phyloP scores from a whole-genome alignment of 1,140 invertebrate genomes.

The Drosophila simulans region DNA sequence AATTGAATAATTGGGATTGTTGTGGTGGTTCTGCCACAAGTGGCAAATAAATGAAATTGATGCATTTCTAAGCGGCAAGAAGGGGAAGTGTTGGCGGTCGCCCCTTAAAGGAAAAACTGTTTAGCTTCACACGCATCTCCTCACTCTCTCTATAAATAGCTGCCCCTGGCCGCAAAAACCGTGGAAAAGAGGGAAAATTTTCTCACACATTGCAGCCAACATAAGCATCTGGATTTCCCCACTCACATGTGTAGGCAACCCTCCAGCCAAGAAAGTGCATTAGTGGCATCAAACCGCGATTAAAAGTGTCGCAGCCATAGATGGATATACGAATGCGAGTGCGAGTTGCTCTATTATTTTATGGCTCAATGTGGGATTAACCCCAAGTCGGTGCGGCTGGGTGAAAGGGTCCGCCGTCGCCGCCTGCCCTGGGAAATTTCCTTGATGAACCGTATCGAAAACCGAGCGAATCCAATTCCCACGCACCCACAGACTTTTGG shows the following conservation, averaged over 20 bases:
- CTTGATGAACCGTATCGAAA: conserved; percentile 55
- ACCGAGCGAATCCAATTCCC: conserved; percentile 55
- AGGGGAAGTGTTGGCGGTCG: conserved; percentile 11
- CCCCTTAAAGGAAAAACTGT: conserved; percentile 58
- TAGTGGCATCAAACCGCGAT: conserved; percentile 56
- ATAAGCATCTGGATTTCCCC: conserved; percentile 70
- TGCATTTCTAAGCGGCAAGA: conserved; percentile 56
- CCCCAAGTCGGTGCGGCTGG: conserved; percentile 21
- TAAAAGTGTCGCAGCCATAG: conserved; percentile 78
- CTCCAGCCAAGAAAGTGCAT: conserved; percentile 42
- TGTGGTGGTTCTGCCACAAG: conserved; percentile 65
- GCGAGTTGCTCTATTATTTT: conserved; percentile 48
- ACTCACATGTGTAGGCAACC: conserved; percentile 4
- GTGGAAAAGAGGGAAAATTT: conserved; percentile 56
- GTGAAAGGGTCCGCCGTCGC: conserved; percentile 16
- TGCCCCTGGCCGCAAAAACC: conserved; percentile 58
- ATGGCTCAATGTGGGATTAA: conserved; percentile 66
- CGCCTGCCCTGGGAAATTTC: conserved; percentile 68
- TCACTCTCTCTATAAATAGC: conserved; percentile 41
- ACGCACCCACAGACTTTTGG: conserved; percentile 54
- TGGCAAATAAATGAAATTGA: conserved; percentile 83
- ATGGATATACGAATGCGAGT: conserved; percentile 36
- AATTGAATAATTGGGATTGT: conserved; percentile 79
- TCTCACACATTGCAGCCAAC: conserved; percentile 58
- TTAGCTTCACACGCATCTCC: conserved; percentile 63